Base-by-base conservation (phyloP, 30 jellyfish, hydroid and myxozoan species). In the Hydractinia echinata region DNA sequence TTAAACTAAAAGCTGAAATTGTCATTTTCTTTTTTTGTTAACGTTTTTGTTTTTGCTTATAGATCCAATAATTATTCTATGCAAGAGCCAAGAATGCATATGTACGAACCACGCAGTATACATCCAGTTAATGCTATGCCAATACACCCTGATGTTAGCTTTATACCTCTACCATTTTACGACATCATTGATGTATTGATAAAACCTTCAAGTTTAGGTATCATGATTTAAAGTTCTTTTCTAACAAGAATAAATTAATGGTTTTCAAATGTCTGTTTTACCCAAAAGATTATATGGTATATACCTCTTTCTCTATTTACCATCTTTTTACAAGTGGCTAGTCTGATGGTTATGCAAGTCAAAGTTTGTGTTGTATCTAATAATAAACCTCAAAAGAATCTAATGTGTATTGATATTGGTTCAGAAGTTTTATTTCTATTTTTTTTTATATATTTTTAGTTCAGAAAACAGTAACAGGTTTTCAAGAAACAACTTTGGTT, bases 111-210 rank as follows among this genome's bases (percentile, higher is more conserved):
- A 16, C 15, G 69, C 69, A 58, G 19, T 58, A 58, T 58, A n/a
- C 74, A 64, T 64, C 74, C 74, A n/a, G 74, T 64, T 64, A 51
- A 51, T 74, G 69, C 68, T 21, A 88, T 92, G 86, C 98, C 98
- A 6, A 90, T 92, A 7, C 98, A 92, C 61, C 98, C 96, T 51
- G 98, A 92, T 79, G 98, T 92, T 14, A 53, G 95, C 51, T 92
- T 92, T 72, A 87, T 86, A 39, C 69, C 73, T 39, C 69, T 92
- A 6, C 98, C 96, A 64, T 92, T 92, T 87, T 85, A 93, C 60
- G 96, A 92, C 5, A 54, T 86, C 19, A 86, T 87, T 76, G 98
- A 92, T 83, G 88, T 84, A 48, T 81, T 92, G 16, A 81, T 87
- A 5, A 86, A 84, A 67, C 95, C 98, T 62, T 82, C 98, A 66